phyloP scores from a whole-genome alignment of 2,888 invertebrate genomes.

The Drosophila helvetica region DNA sequence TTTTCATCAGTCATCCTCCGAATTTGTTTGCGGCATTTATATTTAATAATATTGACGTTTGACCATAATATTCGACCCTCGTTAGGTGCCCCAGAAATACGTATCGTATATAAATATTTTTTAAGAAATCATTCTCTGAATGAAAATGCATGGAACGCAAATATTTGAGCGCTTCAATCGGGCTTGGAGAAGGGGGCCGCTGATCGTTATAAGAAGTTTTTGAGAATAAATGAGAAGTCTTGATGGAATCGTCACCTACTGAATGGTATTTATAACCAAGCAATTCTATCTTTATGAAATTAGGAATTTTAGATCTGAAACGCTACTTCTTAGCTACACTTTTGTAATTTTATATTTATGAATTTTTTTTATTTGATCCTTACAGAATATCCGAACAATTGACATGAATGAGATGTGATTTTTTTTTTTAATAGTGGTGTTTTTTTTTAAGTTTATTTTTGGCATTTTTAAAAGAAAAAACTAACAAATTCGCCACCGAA shows the following conservation, averaged over 20 bases:
- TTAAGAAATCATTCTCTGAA: no score
- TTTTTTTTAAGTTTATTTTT: no score
- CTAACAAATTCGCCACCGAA: no score
- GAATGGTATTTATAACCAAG: neutral
- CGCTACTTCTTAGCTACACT: no score
- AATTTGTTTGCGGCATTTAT: constrained; percentile 47
- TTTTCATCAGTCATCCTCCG: constrained; percentile 58
- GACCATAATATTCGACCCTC: constrained; percentile 66
- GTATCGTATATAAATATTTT: constrained; percentile 10
- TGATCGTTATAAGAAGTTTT: no score
- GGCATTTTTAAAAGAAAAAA: no score
- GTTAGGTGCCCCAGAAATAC: constrained; percentile 61
- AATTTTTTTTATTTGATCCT: no score
- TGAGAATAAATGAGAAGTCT: neutral
- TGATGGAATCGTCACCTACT: neutral
- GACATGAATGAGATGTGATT: no score
- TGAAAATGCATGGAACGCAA: neutral
- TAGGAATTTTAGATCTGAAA: neutral
- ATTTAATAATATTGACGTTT: constrained; percentile 72
- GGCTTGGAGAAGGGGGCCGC: neutral
- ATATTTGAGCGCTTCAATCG: constrained; percentile 16
- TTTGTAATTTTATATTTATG: no score
- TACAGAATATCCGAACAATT: no score
- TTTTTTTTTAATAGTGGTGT: no score
- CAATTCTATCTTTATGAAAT: neutral